These are phyloP conservation scores for Andricus curvator DNA, from an alignment of 2,888 invertebrate genomes.

Conservation along the genomic window DNA sequence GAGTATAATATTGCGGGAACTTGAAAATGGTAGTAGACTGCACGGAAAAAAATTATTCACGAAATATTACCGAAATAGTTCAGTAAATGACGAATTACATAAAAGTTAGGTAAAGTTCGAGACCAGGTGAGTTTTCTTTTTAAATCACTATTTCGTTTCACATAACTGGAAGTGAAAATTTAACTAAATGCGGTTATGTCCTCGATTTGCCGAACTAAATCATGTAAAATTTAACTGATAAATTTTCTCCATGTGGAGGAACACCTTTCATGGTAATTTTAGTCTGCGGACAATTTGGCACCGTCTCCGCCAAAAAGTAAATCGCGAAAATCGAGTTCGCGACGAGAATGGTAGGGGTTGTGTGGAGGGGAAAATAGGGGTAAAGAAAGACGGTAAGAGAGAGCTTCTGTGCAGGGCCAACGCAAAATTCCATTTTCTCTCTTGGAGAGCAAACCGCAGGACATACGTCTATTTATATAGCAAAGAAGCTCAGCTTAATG, in stretches of 20 bases:
- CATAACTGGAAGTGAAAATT: too few species aligned
- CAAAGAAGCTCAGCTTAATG: conserved; percentile 74
- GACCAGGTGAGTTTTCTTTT: too few species aligned
- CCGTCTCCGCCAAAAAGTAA: conserved; percentile 72
- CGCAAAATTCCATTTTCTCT: conserved; percentile 59
- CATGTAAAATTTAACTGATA: too few species aligned
- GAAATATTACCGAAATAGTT: too few species aligned
- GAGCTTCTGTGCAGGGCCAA: conserved; percentile 61
- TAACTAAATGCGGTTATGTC: too few species aligned
- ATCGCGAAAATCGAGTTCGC: conserved; percentile 51
- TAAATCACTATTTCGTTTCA: too few species aligned
- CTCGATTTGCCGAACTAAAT: too few species aligned
- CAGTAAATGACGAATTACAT: too few species aligned
- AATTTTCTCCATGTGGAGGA: neutral
- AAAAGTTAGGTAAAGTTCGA: too few species aligned
- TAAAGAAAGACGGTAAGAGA: conserved; percentile 38
- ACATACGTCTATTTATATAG: conserved; percentile 72
- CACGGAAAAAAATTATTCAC: too few species aligned
- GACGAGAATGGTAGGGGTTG: conserved; percentile 28
- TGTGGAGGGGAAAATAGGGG: conserved; percentile 41
- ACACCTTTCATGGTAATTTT: conserved; percentile 74
- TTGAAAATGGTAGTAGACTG: neutral
- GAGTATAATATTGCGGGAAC: neutral
- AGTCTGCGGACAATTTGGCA: conserved; percentile 76
- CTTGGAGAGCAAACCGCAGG: conserved; percentile 51